phyloP scores from a whole-genome alignment of 2,797 vertebrate species.

The Cuniculus paca region DNA sequence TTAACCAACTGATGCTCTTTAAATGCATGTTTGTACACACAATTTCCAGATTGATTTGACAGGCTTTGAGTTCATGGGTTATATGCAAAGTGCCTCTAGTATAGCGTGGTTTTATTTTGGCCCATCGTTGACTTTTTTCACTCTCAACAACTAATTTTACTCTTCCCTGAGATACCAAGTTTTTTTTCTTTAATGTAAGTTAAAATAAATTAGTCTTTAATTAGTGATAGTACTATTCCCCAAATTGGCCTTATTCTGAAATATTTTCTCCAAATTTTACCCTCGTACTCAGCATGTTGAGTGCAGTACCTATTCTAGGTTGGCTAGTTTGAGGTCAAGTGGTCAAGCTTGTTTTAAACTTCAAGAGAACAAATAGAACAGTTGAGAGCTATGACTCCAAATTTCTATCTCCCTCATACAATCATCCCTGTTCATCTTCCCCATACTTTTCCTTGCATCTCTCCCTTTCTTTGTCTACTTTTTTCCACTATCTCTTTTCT shows the following conservation, averaged over 20 bases:
- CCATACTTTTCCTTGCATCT: background rate
- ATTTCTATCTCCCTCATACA: background rate
- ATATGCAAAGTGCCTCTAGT: background rate
- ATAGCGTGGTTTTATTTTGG: background rate
- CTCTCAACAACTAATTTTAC: background rate
- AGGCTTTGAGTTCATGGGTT: background rate
- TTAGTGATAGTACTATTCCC: background rate
- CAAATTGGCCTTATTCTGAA: background rate
- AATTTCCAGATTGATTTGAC: background rate
- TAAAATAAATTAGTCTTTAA: background rate
- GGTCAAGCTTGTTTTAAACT: background rate
- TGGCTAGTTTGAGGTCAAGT: background rate
- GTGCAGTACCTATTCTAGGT: fast-evolving
- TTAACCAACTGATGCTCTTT: slow-evolving; percentile 19
- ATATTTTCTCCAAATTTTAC: background rate
- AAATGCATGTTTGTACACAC: background rate
- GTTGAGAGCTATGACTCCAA: background rate
- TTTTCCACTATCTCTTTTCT: background rate
- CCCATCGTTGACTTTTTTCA: background rate
- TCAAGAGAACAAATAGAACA: background rate
- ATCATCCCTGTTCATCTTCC: fast-evolving
- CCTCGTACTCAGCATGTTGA: background rate
- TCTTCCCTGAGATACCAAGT: background rate
- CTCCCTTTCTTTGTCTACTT: background rate
- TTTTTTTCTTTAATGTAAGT: background rate